phyloP scores from a whole-genome alignment of 37 sponge, comb jelly and placozoan genomes.

The Ianthella basta region DNA sequence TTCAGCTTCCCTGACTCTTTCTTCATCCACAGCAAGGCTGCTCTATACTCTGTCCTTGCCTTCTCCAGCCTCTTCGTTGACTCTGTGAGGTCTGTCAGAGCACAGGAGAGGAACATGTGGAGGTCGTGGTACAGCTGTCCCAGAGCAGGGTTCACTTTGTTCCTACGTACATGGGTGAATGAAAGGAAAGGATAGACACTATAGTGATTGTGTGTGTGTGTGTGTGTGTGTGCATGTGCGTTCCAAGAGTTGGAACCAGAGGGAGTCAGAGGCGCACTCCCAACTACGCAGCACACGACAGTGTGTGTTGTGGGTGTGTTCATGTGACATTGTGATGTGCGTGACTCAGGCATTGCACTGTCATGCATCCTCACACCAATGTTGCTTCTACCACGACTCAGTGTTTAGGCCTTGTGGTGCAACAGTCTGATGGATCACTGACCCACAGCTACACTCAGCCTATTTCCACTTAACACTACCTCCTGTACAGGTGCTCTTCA shows the following conservation, averaged over 20 bases:
- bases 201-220: background rate
- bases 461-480: too few relatives aligned
- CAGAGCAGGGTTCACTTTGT: constrained; percentile 29
- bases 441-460: too few relatives aligned
- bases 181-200: background rate
- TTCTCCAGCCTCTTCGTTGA: constrained; percentile 78
- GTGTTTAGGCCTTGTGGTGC: too few relatives aligned
- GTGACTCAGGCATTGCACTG: too few relatives aligned
- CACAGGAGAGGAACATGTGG: constrained; percentile 43
- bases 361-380: too few relatives aligned
- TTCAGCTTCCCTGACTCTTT: constrained; percentile 80
- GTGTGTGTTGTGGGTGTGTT: background rate
- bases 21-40: constrained; percentile 91
- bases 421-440: too few relatives aligned
- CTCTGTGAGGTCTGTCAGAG: constrained; percentile 54
- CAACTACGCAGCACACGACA: background rate
- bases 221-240: too few relatives aligned
- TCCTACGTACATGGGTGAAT: constrained; percentile 14
- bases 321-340: too few relatives aligned
- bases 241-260: background rate
- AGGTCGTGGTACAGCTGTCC: constrained; percentile 57
- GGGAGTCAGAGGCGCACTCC: background rate
- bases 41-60: constrained; percentile 78
- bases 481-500: too few relatives aligned
- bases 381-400: too few relatives aligned